Conservation (phyloP, 2,113 vertebrate genomes). For the Felis catus region DNA sequence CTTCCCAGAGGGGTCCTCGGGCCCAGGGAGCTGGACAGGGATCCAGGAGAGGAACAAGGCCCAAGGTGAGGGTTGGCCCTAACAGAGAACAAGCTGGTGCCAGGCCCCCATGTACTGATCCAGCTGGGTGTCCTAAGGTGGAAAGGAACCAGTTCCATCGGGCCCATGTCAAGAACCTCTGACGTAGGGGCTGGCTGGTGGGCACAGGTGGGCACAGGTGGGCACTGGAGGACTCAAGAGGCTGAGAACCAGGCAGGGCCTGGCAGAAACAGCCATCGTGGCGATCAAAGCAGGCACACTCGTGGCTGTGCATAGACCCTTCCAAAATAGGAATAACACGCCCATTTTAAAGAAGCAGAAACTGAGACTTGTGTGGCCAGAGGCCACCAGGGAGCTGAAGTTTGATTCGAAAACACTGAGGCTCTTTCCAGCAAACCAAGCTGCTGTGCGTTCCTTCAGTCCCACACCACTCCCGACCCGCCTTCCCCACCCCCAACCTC, state of each 20-base stretch:
- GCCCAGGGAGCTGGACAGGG: too few species aligned
- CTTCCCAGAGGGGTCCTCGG: not conserved
- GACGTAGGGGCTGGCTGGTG: not conserved
- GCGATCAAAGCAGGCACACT: fast-evolving
- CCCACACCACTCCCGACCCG: fast-evolving
- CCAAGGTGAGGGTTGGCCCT: not conserved
- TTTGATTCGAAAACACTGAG: not conserved
- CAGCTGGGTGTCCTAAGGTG: not conserved
- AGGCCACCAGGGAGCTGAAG: not conserved
- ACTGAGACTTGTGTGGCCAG: not conserved
- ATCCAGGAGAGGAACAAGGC: not conserved
- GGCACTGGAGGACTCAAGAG: too few species aligned
- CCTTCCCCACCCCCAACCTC: not conserved
- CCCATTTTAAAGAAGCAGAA: not conserved
- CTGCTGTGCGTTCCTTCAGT: not conserved
- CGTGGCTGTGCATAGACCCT: not conserved
- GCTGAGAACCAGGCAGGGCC: not conserved
- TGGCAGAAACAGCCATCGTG: not conserved
- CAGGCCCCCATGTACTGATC: fast-evolving
- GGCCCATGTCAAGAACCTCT: not conserved
- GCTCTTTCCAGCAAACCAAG: not conserved
- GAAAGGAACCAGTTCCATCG: not conserved
- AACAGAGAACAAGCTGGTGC: not conserved
- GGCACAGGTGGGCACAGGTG: not conserved
- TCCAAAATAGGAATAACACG: not conserved